phyloP scores from a whole-genome alignment of 2,888 invertebrate genomes.

The Ichneumoninae sp. region DNA sequence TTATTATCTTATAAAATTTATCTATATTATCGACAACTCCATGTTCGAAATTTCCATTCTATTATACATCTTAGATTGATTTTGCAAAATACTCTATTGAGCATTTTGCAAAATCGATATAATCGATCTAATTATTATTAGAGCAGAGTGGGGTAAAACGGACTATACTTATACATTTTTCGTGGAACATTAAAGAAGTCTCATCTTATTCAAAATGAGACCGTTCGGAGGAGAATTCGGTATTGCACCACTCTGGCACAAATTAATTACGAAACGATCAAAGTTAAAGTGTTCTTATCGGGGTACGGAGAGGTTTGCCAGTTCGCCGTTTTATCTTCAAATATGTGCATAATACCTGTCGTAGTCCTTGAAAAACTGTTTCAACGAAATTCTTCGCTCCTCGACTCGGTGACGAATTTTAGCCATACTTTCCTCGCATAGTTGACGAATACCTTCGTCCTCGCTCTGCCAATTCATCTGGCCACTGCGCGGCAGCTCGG shows the following conservation, averaged over 20 bases:
- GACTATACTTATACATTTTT: neutral
- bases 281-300: neutral
- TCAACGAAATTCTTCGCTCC: conserved; percentile 87
- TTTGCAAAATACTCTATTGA: neutral
- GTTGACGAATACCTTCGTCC: conserved; percentile 74
- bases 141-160: neutral
- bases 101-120: too few relatives aligned
- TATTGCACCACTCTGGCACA: neutral
- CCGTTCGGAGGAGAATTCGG: neutral
- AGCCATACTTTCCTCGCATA: conserved; percentile 86
- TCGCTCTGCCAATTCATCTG: conserved; percentile 84
- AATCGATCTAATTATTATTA: neutral
- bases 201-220: neutral
- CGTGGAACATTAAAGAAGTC: neutral
- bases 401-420: conserved; percentile 87
- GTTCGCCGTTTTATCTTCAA: conserved; percentile 24
- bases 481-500: conserved; percentile 85
- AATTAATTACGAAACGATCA: neutral
- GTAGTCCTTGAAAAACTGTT: conserved; percentile 89
- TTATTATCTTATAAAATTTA: neutral
- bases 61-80: too few relatives aligned
- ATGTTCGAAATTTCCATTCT: too few relatives aligned
- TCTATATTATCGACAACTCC: neutral
- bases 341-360: conserved; percentile 86
- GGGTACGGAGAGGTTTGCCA: neutral